phyloP scores from a whole-genome alignment of 1,140 invertebrate genomes.

The Dryas iulia region DNA sequence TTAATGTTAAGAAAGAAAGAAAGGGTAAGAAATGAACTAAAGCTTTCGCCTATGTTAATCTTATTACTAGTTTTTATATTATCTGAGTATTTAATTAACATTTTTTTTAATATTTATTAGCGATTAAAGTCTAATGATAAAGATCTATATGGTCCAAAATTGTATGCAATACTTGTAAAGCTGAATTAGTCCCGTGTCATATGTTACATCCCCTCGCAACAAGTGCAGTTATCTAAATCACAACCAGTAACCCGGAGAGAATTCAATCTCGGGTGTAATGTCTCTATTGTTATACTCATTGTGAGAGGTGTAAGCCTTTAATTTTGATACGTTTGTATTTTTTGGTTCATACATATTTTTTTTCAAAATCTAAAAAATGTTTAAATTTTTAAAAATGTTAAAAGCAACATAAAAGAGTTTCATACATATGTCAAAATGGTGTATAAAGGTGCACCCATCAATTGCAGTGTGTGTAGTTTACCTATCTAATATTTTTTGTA shows the following conservation, averaged over 20 bases:
- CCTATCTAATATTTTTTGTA: too few species aligned
- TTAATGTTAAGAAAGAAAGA: too few species aligned
- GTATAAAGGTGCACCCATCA: too few species aligned
- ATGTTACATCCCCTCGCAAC: slow-evolving; percentile 60
- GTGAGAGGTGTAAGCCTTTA: slow-evolving; percentile 31
- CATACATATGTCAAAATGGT: too few species aligned
- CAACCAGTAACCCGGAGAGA: slow-evolving; percentile 47
- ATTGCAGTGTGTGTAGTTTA: too few species aligned
- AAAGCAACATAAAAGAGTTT: too few species aligned
- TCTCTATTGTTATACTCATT: slow-evolving; percentile 57
- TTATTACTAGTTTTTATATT: too few species aligned
- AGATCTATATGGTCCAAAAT: neutral
- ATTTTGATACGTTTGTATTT: slow-evolving; percentile 45
- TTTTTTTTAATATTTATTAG: neutral
- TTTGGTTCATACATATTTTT: neutral
- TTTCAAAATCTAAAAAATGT: neutral
- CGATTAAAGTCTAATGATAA: too few species aligned
- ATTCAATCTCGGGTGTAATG: slow-evolving; percentile 63
- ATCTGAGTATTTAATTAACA: too few species aligned
- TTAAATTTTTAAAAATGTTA: too few species aligned
- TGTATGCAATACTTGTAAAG: neutral
- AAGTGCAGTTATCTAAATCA: slow-evolving; percentile 77
- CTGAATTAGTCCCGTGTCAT: slow-evolving; percentile 61
- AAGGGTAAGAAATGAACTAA: too few species aligned
- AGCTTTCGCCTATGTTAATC: too few species aligned